Evolutionary conservation across 2,888 invertebrate genomes (phyloP).

Genomic region (Lochmaea crataegi): DNA sequence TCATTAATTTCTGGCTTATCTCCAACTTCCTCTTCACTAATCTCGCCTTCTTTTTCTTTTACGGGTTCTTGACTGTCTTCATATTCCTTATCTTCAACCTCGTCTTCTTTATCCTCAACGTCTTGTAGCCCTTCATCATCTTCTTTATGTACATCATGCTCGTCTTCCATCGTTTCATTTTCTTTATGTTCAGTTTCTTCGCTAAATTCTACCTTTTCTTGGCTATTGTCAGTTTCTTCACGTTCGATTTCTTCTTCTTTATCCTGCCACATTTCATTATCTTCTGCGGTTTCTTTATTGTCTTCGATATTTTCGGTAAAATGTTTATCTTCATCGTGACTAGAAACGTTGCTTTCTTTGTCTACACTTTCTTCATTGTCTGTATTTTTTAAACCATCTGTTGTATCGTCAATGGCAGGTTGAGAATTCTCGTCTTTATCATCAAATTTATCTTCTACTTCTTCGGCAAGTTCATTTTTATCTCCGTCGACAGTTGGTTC

Average conservation of each 20-base stretch:
- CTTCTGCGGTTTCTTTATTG: slow-evolving; percentile 12
- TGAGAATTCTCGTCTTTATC: not conserved
- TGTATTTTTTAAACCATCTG: slow-evolving; percentile 4
- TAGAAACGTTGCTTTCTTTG: slow-evolving; percentile 2
- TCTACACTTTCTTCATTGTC: slow-evolving; percentile 2
- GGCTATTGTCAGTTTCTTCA: slow-evolving; percentile 18
- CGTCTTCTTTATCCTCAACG: not conserved
- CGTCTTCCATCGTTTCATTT: not conserved
- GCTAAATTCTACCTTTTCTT: slow-evolving; percentile 16
- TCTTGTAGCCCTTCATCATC: not conserved
- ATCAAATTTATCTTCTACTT: slow-evolving; percentile 18
- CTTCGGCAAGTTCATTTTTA: not conserved
- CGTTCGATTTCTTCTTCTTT: slow-evolving; percentile 30
- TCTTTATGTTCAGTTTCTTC: slow-evolving; percentile 16
- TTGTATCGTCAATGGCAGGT: slow-evolving; percentile 12
- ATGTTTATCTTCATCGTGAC: slow-evolving; percentile 11
- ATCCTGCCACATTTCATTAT: slow-evolving; percentile 15
- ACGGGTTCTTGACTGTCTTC: no score
- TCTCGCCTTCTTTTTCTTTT: no score
- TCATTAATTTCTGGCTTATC: not conserved
- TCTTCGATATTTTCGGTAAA: slow-evolving; percentile 9
- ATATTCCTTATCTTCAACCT: not conserved
- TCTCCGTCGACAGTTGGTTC: slow-evolving; percentile 7
- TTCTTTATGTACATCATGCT: slow-evolving; percentile 3
- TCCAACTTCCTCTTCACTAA: not conserved